These are phyloP conservation scores for Carcharodon carcharias DNA, from an alignment of 2,797 vertebrate species.

Conservation along the genomic window DNA sequence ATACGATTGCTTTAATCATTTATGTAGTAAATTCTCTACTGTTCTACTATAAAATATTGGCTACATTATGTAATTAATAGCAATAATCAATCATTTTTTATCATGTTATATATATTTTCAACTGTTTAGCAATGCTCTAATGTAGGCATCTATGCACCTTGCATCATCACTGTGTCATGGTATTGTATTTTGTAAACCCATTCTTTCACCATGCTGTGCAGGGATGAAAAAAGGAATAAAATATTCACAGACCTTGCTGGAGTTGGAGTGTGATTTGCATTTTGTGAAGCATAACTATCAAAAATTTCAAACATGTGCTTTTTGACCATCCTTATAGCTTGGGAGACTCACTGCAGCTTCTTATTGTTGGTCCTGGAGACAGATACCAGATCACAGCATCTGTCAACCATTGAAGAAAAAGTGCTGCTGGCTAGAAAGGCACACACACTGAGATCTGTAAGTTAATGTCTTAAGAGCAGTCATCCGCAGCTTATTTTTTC, in stretches of 20 bases:
- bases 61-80: not conserved
- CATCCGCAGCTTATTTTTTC: not conserved
- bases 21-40: not conserved
- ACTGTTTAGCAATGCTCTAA: not conserved
- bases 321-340: not conserved
- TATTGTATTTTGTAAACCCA: not conserved
- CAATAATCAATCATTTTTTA: not conserved
- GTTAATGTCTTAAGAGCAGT: not conserved
- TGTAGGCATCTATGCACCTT: not conserved
- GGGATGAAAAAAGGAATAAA: not conserved
- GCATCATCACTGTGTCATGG: not conserved
- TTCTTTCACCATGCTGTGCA: not conserved
- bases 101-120: not conserved
- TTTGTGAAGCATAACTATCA: not conserved
- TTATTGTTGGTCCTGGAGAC: not conserved
- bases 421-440: not conserved
- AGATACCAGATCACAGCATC: not conserved
- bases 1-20: not conserved
- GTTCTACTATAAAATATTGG: not conserved
- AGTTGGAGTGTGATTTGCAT: slow-evolving; percentile 10
- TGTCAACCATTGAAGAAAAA: not conserved
- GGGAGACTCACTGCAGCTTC: not conserved
- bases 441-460: slow-evolving; percentile 1
- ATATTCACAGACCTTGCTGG: slow-evolving; percentile 1
- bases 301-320: not conserved